Conservation (phyloP, 2,888 invertebrate species). For the Neria commutata region DNA sequence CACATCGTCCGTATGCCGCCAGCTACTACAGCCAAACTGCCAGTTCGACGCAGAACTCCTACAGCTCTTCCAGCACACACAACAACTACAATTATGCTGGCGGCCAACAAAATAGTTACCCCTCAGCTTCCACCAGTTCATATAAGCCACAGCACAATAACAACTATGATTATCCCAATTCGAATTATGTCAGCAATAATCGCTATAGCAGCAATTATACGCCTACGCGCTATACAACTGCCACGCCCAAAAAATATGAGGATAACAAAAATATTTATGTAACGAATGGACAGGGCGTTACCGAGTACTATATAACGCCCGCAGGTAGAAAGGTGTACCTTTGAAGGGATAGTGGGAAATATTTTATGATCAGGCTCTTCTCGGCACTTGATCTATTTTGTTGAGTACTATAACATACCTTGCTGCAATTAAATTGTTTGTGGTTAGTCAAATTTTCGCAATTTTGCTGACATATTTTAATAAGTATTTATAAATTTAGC, state of each 20-base stretch:
- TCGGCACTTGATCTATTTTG: background rate
- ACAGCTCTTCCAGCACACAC: slow-evolving; percentile 22
- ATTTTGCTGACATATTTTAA: background rate
- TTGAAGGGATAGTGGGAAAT: slow-evolving; percentile 22
- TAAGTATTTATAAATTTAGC: background rate
- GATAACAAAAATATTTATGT: slow-evolving; percentile 57
- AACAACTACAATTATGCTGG: slow-evolving; percentile 25
- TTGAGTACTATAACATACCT: background rate
- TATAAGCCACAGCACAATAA: slow-evolving; percentile 11
- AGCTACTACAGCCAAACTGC: background rate
- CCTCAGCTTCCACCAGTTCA: slow-evolving; percentile 2
- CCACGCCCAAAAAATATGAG: slow-evolving; percentile 30
- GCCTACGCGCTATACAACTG: slow-evolving; percentile 26
- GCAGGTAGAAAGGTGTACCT: slow-evolving; percentile 54
- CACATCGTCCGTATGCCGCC: slow-evolving; percentile 31
- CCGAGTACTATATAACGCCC: slow-evolving; percentile 56
- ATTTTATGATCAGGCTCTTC: no score
- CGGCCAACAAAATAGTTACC: slow-evolving; percentile 2
- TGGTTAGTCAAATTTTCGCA: background rate
- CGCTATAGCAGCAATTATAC: slow-evolving; percentile 41
- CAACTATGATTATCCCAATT: slow-evolving; percentile 42
- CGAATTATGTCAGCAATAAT: slow-evolving; percentile 42
- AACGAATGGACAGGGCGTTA: slow-evolving; percentile 53
- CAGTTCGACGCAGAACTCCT: no score
- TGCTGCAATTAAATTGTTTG: background rate